Percentiles rank a stretch among this genome's conserved stretches.
These are phyloP conservation scores for Hirtodrosophila trivittata DNA, from an alignment of 2,888 invertebrate genomes.

Conservation along the genomic window DNA sequence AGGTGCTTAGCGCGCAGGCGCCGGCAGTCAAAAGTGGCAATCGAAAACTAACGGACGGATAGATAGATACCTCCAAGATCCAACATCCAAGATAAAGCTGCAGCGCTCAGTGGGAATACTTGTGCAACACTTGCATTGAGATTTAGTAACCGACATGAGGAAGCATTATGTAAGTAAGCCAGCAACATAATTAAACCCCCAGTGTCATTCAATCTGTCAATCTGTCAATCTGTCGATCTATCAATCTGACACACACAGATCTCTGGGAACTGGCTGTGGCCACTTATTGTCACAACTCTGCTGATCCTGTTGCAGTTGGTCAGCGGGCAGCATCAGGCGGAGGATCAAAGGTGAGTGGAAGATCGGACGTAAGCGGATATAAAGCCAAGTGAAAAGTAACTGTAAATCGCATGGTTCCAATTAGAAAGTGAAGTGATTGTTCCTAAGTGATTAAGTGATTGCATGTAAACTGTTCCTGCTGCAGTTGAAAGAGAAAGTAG, in stretches of 20 bases:
- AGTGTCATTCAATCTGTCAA: too few species aligned
- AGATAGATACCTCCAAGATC: background rate
- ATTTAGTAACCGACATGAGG: slow-evolving; percentile 56
- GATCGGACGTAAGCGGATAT: background rate
- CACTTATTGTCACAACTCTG: slow-evolving; percentile 22
- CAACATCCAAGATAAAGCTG: background rate
- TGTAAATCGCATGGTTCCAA: too few species aligned
- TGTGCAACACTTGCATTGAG: background rate
- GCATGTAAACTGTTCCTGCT: too few species aligned
- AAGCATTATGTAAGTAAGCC: slow-evolving; percentile 73
- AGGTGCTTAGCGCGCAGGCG: slow-evolving; percentile 72
- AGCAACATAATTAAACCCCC: too few species aligned
- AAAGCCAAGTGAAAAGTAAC: too few species aligned
- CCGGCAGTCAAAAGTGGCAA: slow-evolving; percentile 62
- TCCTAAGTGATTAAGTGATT: background rate
- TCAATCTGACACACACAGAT: slow-evolving; percentile 42
- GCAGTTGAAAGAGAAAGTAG: too few species aligned
- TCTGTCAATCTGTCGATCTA: too few species aligned
- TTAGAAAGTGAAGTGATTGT: background rate
- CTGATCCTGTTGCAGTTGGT: slow-evolving; percentile 40
- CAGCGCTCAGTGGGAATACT: slow-evolving; percentile 19
- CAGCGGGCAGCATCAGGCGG: slow-evolving; percentile 55
- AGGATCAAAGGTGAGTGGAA: slow-evolving; percentile 64
- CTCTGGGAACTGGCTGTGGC: slow-evolving; percentile 35
- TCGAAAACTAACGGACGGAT: slow-evolving; percentile 40